phyloP scores from a whole-genome alignment of 2,888 invertebrate genomes.

The Stegana nigrithorax region DNA sequence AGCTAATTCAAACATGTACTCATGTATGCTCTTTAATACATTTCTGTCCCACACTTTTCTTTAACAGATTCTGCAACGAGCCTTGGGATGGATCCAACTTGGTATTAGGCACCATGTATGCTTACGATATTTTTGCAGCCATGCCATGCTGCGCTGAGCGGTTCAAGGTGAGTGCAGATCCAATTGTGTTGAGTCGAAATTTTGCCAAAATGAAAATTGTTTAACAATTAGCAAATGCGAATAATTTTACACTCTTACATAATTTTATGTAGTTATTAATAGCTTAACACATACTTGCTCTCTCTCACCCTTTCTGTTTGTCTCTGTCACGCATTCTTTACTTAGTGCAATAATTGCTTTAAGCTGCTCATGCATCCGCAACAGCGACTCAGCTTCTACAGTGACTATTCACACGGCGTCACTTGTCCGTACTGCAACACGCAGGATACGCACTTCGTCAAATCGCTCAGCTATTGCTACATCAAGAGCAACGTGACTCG shows the following conservation, averaged over 20 bases:
- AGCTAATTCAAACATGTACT: too few species aligned
- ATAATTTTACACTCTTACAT: too few species aligned
- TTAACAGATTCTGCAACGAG: conserved; percentile 77
- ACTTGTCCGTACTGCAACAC: conserved; percentile 92
- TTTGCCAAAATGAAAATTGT: too few species aligned
- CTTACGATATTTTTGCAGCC: conserved; percentile 97
- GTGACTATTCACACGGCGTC: conserved; percentile 92
- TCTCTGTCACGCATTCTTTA: not conserved
- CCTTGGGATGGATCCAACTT: conserved; percentile 94
- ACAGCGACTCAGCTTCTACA: conserved; percentile 90
- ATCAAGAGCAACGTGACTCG: conserved; percentile 78
- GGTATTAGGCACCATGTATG: conserved; percentile 97
- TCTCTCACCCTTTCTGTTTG: not conserved
- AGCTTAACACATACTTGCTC: too few species aligned
- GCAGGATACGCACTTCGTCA: conserved; percentile 94
- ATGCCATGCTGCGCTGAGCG: conserved; percentile 95
- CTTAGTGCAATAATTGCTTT: conserved; percentile 92
- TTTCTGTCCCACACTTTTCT: not conserved
- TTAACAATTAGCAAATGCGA: too few species aligned
- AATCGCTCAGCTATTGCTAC: conserved; percentile 87
- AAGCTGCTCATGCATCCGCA: conserved; percentile 88
- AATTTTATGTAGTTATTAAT: too few species aligned
- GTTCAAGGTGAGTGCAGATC: conserved; percentile 77
- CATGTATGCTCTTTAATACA: not conserved
- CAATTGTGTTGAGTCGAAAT: too few species aligned